Conservation (phyloP, 2,113 vertebrate species). For the Sphaerodactylus townsendi region DNA sequence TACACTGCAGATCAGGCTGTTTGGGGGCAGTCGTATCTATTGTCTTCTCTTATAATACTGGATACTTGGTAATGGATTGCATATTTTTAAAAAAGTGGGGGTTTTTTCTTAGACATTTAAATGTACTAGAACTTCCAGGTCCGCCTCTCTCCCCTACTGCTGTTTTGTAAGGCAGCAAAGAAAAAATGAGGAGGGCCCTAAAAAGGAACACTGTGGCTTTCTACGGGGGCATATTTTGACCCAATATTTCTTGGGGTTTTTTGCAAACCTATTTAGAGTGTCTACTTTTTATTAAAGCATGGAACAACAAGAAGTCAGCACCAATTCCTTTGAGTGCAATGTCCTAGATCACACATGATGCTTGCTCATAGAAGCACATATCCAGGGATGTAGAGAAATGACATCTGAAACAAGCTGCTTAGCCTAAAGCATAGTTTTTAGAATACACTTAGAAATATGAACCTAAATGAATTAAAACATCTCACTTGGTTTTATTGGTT, state of each 20-base stretch:
- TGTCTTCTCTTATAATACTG: background rate
- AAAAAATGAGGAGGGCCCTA: background rate
- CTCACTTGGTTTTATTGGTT: background rate
- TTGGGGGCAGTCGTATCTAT: background rate
- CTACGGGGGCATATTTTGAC: background rate
- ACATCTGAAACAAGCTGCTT: background rate
- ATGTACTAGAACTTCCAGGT: too few relatives aligned
- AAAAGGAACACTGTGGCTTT: background rate
- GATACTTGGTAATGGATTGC: background rate
- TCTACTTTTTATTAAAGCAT: background rate
- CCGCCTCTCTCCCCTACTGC: background rate
- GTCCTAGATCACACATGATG: background rate
- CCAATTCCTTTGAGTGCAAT: background rate
- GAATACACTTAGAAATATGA: background rate
- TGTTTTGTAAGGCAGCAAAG: too few relatives aligned
- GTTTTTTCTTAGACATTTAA: background rate
- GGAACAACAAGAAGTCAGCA: background rate
- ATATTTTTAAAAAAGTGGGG: background rate
- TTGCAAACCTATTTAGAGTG: background rate
- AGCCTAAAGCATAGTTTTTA: too few relatives aligned
- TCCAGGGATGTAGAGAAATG: background rate
- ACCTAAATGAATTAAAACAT: background rate
- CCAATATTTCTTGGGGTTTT: background rate
- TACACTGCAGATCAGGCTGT: background rate
- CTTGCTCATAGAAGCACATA: background rate